Conservation (phyloP, 2,113 vertebrate genomes). For the Tauraco erythrolophus region DNA sequence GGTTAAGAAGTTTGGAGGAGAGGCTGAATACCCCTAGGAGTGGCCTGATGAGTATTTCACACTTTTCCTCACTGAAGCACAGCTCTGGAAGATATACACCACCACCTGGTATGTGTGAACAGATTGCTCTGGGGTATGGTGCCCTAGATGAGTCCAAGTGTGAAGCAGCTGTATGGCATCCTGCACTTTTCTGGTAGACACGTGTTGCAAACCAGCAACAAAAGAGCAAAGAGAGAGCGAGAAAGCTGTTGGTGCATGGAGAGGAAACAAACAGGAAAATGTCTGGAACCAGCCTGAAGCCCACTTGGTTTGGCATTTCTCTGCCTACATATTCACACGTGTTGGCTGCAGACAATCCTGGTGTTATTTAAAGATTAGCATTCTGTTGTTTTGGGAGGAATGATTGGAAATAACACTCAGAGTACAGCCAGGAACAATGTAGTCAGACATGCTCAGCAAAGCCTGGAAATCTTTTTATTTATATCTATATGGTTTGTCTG, state of each 20-base stretch:
- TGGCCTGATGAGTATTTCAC: not conserved
- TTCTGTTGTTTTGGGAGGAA: not conserved
- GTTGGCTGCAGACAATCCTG: not conserved
- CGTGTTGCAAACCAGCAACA: fast-evolving
- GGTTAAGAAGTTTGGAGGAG: fast-evolving
- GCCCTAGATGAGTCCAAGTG: not conserved
- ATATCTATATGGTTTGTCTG: not conserved
- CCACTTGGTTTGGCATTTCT: not conserved
- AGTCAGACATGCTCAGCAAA: not conserved
- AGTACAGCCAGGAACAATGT: not conserved
- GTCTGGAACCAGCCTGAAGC: not conserved
- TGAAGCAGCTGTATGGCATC: not conserved
- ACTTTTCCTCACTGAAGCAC: not conserved
- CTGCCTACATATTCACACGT: not conserved
- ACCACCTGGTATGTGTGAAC: fast-evolving
- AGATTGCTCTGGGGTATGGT: fast-evolving
- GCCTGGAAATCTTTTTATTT: not conserved
- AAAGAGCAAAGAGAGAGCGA: not conserved
- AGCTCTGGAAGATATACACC: not conserved
- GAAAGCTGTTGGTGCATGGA: not conserved
- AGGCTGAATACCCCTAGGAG: not conserved
- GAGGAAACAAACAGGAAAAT: not conserved
- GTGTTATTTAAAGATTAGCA: not conserved
- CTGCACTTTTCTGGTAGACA: not conserved
- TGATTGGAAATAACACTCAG: not conserved